A percentile compares a stretch with the other conserved stretches of the same genome.
These are phyloP conservation scores for Ataeniobius toweri DNA, from an alignment of 2,797 vertebrate species.

Conservation along the genomic window DNA sequence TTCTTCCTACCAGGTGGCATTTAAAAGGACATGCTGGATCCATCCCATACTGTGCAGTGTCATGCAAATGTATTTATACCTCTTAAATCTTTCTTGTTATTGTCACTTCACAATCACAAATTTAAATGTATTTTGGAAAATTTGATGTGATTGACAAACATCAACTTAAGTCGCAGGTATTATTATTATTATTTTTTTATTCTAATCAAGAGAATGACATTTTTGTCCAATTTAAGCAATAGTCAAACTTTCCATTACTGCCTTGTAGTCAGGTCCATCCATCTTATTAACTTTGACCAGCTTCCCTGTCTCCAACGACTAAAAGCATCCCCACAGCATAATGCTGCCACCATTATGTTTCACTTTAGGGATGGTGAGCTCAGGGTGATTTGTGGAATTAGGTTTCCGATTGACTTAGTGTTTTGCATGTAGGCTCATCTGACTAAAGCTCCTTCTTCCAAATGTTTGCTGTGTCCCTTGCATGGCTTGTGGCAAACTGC, in stretches of 20 bases:
- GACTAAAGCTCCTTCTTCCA: neutral
- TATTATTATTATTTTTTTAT: neutral
- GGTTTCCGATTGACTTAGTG: neutral
- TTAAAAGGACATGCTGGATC: slow-evolving; percentile 69
- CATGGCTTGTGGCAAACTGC: neutral
- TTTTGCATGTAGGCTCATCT: neutral
- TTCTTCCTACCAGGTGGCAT: slow-evolving; percentile 52
- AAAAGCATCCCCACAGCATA: neutral
- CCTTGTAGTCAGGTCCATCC: neutral
- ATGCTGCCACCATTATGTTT: neutral
- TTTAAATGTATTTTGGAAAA: neutral
- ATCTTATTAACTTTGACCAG: neutral
- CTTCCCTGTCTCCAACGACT: neutral
- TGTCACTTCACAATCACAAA: neutral
- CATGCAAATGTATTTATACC: neutral
- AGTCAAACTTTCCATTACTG: neutral
- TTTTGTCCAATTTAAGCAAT: neutral
- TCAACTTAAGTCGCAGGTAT: neutral
- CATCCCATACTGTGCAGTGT: slow-evolving; percentile 40
- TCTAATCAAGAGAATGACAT: neutral
- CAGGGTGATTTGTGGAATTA: neutral
- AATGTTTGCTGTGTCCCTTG: neutral
- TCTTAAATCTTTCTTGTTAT: neutral
- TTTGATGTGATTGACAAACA: neutral
- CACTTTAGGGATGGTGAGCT: neutral